These are phyloP conservation scores for Papilio glaucus DNA, from an alignment of 1,140 invertebrate species.

Conservation along the genomic window DNA sequence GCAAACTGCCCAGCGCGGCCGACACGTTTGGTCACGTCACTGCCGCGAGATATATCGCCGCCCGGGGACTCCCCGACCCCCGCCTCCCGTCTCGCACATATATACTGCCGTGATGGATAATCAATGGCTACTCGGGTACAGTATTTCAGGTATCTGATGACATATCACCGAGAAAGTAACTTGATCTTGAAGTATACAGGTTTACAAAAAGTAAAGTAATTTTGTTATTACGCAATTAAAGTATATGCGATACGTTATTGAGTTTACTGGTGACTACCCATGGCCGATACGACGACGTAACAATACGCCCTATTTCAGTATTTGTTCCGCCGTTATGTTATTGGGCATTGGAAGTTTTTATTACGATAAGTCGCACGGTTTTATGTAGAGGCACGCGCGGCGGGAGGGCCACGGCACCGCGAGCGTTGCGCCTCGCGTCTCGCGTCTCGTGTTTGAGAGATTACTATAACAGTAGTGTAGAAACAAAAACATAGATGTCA, in stretches of 20 bases:
- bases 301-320: background rate
- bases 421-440: background rate
- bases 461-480: too few relatives aligned
- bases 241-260: too few relatives aligned
- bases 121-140: background rate
- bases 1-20: background rate
- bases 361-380: conserved; percentile 6
- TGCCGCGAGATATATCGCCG: conserved; percentile 12
- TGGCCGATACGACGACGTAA: background rate
- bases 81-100: background rate
- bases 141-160: background rate
- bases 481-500: too few relatives aligned
- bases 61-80: background rate
- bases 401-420: background rate
- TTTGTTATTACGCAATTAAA: too few relatives aligned
- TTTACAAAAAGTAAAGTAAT: too few relatives aligned
- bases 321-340: conserved; percentile 15
- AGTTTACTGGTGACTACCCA: too few relatives aligned
- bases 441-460: background rate
- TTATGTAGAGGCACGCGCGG: conserved; percentile 12
- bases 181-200: background rate
- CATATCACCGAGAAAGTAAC: background rate
- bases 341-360: conserved; percentile 10
- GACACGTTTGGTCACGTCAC: conserved; percentile 1
- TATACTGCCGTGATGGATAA: background rate